Base-by-base conservation (phyloP, 2,888 invertebrate species). In the Platycnemis pennipes region DNA sequence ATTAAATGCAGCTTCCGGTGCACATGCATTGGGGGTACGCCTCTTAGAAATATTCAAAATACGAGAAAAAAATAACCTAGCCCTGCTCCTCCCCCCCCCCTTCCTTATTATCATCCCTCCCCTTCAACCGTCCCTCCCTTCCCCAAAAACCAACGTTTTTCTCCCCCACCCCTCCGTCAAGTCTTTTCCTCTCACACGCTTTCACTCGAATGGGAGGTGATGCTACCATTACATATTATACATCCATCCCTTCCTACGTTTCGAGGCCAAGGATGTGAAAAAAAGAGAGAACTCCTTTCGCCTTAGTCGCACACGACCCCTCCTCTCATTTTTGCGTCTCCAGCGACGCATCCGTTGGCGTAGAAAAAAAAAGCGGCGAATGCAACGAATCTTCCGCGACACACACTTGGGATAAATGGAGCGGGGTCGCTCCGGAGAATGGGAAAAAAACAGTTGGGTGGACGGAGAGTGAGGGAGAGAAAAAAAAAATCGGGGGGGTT, bases 181-280 rank as follows among this genome's bases (percentile, higher is more conserved):
- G n/a, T 91, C 91, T 56, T 56, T 91, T 26, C 91, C 91, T 44
- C 44, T 37, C 91, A 63, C 63, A 63, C 91, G 22, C 42, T 44
- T 56, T 91, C 63, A 44, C 87, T 87, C 87, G 91, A 91, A 91
- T 91, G 63, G 91, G 69, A 77, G 69, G 56, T 56, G 91, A 91
- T 91, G 91, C 42, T 56, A 91, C 91, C 91, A 56, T 91, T 63
- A 42, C 91, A 63, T 89, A 89, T 91, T 44, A 91, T 91, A 63
- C 63, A 63, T 63, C 91, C 91, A 91, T 44, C 91, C 87, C 26
- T 87, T n/a, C 45, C 69, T 37, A 11, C 37, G 69, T 31, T 16
- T 8, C 69, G 5, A 11, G 31, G 37, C 3, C 5, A 37, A 16
- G 37, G 31, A n/a, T 8, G 5, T 22, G 63, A 77, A 77, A 77